phyloP scores from a whole-genome alignment of 2,113 vertebrate species.

The Hucho hucho region DNA sequence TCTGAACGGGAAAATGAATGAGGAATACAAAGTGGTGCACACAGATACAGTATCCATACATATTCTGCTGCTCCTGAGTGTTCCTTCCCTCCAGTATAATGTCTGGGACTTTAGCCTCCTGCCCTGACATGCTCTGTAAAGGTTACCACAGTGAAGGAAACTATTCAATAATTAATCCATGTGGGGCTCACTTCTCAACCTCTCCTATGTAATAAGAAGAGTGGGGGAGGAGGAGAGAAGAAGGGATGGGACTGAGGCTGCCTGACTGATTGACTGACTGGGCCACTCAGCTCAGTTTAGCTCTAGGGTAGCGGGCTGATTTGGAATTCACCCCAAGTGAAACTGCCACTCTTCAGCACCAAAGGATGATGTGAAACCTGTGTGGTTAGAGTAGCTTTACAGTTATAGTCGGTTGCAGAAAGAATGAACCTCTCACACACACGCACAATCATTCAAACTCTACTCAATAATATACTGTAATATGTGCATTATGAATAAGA shows the following conservation, averaged over 20 bases:
- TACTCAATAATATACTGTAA: not conserved
- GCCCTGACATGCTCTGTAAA: constrained; percentile 52
- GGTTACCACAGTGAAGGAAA: constrained; percentile 68
- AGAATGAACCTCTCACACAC: not conserved
- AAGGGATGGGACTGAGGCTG: not conserved
- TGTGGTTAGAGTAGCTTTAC: too few relatives aligned
- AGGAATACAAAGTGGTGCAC: too few relatives aligned
- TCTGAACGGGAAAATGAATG: too few relatives aligned
- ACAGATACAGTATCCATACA: too few relatives aligned
- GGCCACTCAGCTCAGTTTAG: too few relatives aligned
- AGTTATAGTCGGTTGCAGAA: too few relatives aligned
- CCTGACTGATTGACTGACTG: too few relatives aligned
- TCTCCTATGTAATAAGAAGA: constrained; percentile 60
- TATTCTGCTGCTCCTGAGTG: not conserved
- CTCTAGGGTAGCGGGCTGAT: too few relatives aligned
- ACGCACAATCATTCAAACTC: not conserved
- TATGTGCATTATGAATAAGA: too few relatives aligned
- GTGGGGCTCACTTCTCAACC: constrained; percentile 58
- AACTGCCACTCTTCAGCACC: too few relatives aligned
- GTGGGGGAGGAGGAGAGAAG: constrained; percentile 15
- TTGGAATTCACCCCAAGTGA: too few relatives aligned
- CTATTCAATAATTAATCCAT: constrained; percentile 71
- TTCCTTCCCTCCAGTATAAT: constrained; percentile 14
- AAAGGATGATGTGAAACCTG: too few relatives aligned
- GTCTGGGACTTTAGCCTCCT: constrained; percentile 34